A percentile compares a stretch with the other conserved stretches of the same genome.
These are phyloP conservation scores for Chorisops tibialis DNA, from an alignment of 2,888 invertebrate genomes.

Conservation along the genomic window DNA sequence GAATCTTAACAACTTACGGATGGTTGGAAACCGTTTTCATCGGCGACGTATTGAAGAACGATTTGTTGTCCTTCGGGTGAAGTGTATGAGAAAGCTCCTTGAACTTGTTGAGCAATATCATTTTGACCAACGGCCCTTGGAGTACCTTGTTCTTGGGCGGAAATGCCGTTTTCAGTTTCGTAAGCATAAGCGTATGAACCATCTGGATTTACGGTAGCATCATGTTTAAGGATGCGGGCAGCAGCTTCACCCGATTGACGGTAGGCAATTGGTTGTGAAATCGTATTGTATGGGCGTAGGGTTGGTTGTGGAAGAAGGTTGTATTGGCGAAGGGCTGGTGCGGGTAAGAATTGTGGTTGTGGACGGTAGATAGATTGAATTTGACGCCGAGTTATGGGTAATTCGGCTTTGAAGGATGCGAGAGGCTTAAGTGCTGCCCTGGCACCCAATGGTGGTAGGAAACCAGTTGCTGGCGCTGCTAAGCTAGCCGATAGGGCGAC, in stretches of 20 bases:
- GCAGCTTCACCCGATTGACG: conserved; percentile 39
- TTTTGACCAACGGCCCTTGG: conserved; percentile 56
- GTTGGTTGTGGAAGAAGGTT: neutral
- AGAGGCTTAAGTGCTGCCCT: neutral
- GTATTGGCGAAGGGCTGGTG: neutral
- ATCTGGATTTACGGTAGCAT: conserved; percentile 52
- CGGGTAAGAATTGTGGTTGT: neutral
- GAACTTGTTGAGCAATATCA: conserved; percentile 49
- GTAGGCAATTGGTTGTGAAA: conserved; percentile 1
- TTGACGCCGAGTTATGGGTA: conserved; percentile 1
- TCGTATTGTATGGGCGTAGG: neutral
- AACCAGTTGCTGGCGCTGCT: neutral
- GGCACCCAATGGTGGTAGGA: conserved; percentile 1
- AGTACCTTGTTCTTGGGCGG: conserved; percentile 58
- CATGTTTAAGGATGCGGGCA: conserved; percentile 49
- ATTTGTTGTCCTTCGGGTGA: conserved; percentile 63
- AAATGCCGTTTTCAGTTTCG: conserved; percentile 63
- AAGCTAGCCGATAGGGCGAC: conserved; percentile 8
- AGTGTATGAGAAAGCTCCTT: conserved; percentile 57
- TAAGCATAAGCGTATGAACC: conserved; percentile 55
- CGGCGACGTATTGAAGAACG: conserved; percentile 61
- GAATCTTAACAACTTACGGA: conserved; percentile 46
- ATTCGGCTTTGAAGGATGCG: neutral
- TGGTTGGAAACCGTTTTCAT: conserved; percentile 68
- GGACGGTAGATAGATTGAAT: neutral